These are phyloP conservation scores for Grantiella picta DNA, from an alignment of 2,113 vertebrate genomes.

Conservation along the genomic window DNA sequence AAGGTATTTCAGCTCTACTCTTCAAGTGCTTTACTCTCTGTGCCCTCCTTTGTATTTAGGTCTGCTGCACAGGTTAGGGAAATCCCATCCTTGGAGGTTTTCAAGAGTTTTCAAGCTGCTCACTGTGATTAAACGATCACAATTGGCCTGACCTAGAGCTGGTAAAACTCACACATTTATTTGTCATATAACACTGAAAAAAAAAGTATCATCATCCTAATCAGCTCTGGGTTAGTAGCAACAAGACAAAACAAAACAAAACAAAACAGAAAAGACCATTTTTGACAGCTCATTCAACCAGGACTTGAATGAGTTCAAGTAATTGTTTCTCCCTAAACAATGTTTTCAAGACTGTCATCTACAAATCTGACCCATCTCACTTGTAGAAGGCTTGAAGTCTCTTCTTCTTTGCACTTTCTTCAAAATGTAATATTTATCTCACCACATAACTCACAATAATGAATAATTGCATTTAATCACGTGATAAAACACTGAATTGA, in stretches of 20 bases:
- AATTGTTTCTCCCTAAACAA: neutral
- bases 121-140: neutral
- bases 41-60: neutral
- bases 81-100: neutral
- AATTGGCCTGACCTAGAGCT: neutral
- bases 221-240: neutral
- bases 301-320: neutral
- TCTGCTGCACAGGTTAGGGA: neutral
- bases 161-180: neutral
- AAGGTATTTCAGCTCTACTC: neutral
- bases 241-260: accelerated
- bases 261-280: neutral
- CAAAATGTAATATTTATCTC: neutral
- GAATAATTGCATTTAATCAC: neutral
- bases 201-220: neutral
- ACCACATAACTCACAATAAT: neutral
- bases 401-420: neutral
- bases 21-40: neutral
- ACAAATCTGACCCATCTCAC: neutral
- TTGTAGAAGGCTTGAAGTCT: neutral
- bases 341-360: neutral
- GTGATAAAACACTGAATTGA: neutral
- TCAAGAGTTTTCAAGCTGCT: neutral
- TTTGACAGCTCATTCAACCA: neutral
- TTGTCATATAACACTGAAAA: neutral